A percentile compares a stretch with the other conserved stretches of the same genome.
Conservation (phyloP, 2,888 invertebrate species). For the Plemyria rubiginata region DNA sequence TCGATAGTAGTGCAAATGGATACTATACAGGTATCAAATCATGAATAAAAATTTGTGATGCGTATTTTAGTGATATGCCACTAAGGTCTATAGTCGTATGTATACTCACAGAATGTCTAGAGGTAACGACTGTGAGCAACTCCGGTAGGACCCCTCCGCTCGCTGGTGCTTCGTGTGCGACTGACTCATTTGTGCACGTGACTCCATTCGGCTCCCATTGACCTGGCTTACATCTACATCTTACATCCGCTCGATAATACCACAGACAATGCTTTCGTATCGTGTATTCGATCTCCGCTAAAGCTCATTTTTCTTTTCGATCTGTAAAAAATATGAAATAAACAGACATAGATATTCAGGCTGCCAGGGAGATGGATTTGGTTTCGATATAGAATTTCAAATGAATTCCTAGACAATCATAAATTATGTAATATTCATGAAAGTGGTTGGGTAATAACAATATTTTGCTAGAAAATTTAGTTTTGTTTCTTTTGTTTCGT, state of each 20-base stretch:
- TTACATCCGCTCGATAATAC: conserved; percentile 47
- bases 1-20: conserved; percentile 1
- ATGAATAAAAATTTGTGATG: conserved; percentile 5
- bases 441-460: conserved; percentile 22
- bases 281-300: conserved; percentile 25
- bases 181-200: conserved; percentile 75
- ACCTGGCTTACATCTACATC: conserved; percentile 44
- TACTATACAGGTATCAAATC: conserved; percentile 8
- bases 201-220: conserved; percentile 77
- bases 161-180: conserved; percentile 70
- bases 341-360: conserved; percentile 20
- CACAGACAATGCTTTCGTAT: conserved; percentile 45
- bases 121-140: conserved; percentile 80
- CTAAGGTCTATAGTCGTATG: too few species aligned
- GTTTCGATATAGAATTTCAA: conserved; percentile 29
- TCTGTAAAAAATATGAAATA: conserved; percentile 32
- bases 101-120: conserved; percentile 82
- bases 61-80: too few species aligned
- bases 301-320: conserved; percentile 31
- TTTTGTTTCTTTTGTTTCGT: conserved; percentile 11
- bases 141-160: conserved; percentile 74
- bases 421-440: conserved; percentile 26
- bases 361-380: conserved; percentile 11
- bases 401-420: conserved; percentile 30
- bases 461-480: conserved; percentile 14